Evolutionary conservation across 2,113 vertebrate species (phyloP), one percentile per base, ranked within the genome.

Genomic region (Neotragus pygmaeus): DNA sequence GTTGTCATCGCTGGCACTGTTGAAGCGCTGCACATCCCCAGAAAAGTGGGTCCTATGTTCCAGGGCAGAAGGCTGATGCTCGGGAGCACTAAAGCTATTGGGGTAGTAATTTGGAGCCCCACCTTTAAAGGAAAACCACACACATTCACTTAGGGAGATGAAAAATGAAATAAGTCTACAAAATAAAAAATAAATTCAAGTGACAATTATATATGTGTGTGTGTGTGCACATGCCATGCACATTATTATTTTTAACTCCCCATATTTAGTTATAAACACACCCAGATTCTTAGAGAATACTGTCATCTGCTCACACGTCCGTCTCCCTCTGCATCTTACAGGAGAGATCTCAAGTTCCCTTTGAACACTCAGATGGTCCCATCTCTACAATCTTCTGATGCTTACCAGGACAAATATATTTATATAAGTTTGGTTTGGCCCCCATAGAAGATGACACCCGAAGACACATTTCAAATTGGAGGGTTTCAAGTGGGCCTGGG

Each of bases 61-160:
- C 91, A 98, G 78, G 16, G 97, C 97, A 0, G 0, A 1, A 0
- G 87, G 98, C 96, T 99, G 99, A 2, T 97, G 97, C 1, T 99
- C 99, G 0, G 99, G 99, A 2, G 99, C 99, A 13, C 99, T 99
- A 96, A 99, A 99, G 98, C 99, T 99, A 97, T 99, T 99, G 28
- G 99, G 99, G 62, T 98, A 99, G 97, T 99, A 99, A 97, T 99
- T 99, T 17, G 99, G 99, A 57, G 99, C 99, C 5, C 99, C 99
- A 93, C 99, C 99, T 99, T 86, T 36, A 94, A 51, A 47, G 33
- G 39, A 43, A 97, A 92, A 90, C 17, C n/a, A 90, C 6, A 19
- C 28, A 91, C 64, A 19, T 3, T 53, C n/a, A 80, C 49, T 96
- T 6, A 36, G 84, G 6, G 51, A 19, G 11, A 15, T 0, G 9